A percentile compares a stretch with the other conserved stretches of the same genome.
These are phyloP conservation scores for Drosophila yakuba DNA, from an alignment of 1,140 invertebrate species.

Conservation along the genomic window DNA sequence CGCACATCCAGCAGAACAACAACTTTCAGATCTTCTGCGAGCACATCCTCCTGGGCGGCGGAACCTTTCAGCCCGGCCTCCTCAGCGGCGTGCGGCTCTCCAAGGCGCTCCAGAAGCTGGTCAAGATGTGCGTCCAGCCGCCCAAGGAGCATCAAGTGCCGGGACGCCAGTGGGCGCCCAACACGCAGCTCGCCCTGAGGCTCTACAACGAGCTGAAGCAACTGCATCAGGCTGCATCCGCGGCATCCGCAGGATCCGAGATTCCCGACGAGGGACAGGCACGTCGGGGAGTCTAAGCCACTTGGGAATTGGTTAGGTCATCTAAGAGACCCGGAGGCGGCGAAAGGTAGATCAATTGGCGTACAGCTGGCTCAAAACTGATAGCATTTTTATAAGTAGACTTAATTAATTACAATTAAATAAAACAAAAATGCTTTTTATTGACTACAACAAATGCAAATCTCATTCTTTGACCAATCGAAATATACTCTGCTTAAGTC, in stretches of 20 bases:
- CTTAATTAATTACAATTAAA: conserved; percentile 52
- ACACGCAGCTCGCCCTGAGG: conserved; percentile 60
- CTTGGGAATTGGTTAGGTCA: not conserved
- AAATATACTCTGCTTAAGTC: too few species aligned
- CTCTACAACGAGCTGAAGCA: conserved; percentile 80
- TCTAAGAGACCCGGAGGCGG: not conserved
- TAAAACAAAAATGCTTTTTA: conserved; percentile 45
- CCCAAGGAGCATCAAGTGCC: conserved; percentile 66
- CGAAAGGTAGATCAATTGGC: conserved; percentile 46
- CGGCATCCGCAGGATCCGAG: conserved; percentile 55
- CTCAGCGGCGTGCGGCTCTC: conserved; percentile 61
- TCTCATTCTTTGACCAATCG: not conserved
- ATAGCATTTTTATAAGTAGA: conserved; percentile 56
- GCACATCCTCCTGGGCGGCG: conserved; percentile 61
- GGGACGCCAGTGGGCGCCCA: conserved; percentile 64
- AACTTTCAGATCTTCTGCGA: conserved; percentile 80
- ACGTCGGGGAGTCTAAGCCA: conserved; percentile 9
- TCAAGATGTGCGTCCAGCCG: conserved; percentile 70
- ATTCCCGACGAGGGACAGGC: conserved; percentile 18
- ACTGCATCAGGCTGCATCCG: conserved; percentile 57
- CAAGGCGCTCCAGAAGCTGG: conserved; percentile 57
- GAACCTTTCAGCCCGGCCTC: conserved; percentile 70
- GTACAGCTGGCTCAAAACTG: conserved; percentile 47
- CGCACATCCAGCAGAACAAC: conserved; percentile 75
- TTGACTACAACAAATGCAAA: not conserved